These are phyloP conservation scores for Myathropa florea DNA, from an alignment of 2,888 invertebrate species.

Conservation along the genomic window DNA sequence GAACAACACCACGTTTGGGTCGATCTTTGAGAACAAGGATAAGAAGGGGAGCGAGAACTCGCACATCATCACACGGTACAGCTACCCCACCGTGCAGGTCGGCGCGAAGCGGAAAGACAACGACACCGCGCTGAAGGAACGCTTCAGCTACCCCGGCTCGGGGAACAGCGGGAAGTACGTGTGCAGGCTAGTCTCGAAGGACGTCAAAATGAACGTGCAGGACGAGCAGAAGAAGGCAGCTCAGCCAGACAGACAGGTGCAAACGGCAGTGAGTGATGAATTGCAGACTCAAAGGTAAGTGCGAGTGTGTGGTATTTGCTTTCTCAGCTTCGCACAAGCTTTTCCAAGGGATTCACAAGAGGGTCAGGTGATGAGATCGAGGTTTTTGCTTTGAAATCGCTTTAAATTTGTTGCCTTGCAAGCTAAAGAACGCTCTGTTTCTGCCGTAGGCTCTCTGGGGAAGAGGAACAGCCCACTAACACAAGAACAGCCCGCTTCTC, in stretches of 20 bases:
- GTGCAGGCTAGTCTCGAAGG: conserved; percentile 68
- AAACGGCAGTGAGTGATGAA: conserved; percentile 44
- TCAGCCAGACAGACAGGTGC: conserved; percentile 17
- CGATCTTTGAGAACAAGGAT: conserved; percentile 71
- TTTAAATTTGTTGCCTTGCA: background rate
- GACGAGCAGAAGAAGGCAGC: conserved; percentile 68
- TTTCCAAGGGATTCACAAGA: background rate
- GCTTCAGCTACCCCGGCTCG: conserved; percentile 80
- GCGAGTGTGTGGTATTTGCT: background rate
- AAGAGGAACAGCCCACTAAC: background rate
- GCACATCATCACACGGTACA: conserved; percentile 75
- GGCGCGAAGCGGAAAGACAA: conserved; percentile 79
- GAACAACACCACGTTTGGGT: conserved; percentile 71
- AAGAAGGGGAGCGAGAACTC: conserved; percentile 61
- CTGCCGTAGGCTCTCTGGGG: background rate
- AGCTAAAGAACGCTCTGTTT: too few species aligned
- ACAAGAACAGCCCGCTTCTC: background rate
- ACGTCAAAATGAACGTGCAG: conserved; percentile 71
- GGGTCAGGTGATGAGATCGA: background rate
- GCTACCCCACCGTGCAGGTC: conserved; percentile 79
- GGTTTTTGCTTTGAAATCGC: background rate
- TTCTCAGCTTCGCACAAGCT: conserved; percentile 54
- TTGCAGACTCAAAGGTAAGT: conserved; percentile 67
- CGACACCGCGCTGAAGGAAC: conserved; percentile 76
- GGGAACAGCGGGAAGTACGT: conserved; percentile 71